Base-by-base conservation (phyloP, 2,113 vertebrate genomes). In the Thermophis baileyi region DNA sequence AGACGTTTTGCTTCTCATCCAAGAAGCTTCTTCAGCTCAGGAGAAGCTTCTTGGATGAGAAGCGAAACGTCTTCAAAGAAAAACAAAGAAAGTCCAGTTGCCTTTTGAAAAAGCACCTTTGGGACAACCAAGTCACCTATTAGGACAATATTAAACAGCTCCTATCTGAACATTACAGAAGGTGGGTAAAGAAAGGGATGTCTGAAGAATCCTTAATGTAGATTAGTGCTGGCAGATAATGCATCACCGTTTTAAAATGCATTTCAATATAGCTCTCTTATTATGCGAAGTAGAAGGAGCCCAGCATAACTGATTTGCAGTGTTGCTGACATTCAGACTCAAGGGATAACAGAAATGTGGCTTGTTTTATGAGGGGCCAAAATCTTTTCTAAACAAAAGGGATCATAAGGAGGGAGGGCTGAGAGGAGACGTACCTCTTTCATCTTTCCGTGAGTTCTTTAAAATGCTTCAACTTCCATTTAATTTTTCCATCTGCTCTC, bases 331-430 rank as follows among this genome's bases (percentile, higher is more conserved):
- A 91, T 22, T 74, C 0, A 0, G 44, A 24, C 92, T 96, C 69
- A 94, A 94, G 93, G 49, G 60, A 95, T 85, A 97, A 94, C 81
- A 96, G 35, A 91, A 90, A 27, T 85, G 30, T 93, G 92, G 81
- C 94, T 95, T 90, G 92, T 95, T 92, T 87, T 94, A 94, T 22
- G 93, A 91, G 94, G 94, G 92, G 95, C 91, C 94, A 96, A 91
- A 91, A 8, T 89, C 1, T 81, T 40, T 81, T 81, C 18, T 95
- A 35, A 5, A 54, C 49, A 94, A 55, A 93, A 16, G 3, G 18
- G 0, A 1, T 91, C 95, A 55, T 85, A 53, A 90, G 94, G 35
- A 57, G 47, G 7, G 24, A 0, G 3, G 93, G 87, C 88, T 96
- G 44, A 93, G 94, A 95, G 69, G 63, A 91, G 94, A 92, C 89